Evolutionary conservation across 2,797 vertebrate species (phyloP).

Genomic region (Dryobates pubescens): DNA sequence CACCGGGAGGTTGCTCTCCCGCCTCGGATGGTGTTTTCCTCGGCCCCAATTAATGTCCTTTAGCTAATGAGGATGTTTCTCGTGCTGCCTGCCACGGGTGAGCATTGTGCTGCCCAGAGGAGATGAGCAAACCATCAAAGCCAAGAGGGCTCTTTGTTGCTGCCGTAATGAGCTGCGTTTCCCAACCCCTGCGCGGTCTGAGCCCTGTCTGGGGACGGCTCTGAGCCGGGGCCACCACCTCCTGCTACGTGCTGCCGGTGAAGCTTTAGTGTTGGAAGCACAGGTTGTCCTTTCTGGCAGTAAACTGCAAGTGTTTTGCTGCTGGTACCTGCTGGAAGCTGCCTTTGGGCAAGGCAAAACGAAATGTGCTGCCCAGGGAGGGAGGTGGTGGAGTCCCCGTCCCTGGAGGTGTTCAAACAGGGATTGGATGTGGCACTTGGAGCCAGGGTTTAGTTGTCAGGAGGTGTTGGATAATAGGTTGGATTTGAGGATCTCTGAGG

Average conservation of each 20-base stretch:
- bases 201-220: neutral
- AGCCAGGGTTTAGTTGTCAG: too few species aligned
- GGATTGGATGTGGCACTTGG: too few species aligned
- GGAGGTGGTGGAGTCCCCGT: too few species aligned
- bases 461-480: too few species aligned
- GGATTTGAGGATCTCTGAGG: too few species aligned
- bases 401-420: too few species aligned
- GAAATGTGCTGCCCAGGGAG: too few species aligned
- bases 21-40: neutral
- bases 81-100: neutral
- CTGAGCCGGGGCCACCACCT: neutral
- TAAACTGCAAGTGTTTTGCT: neutral
- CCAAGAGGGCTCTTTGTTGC: neutral
- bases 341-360: neutral
- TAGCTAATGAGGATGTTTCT: constrained; percentile 48
- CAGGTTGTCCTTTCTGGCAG: neutral
- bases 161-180: neutral
- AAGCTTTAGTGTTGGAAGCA: neutral
- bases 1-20: neutral
- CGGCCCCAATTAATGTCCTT: constrained; percentile 25
- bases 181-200: neutral
- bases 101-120: neutral
- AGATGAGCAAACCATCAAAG: neutral
- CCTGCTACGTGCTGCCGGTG: accelerated
- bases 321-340: neutral